Conservation (phyloP, 2,888 invertebrate genomes). For the Labia minor region DNA sequence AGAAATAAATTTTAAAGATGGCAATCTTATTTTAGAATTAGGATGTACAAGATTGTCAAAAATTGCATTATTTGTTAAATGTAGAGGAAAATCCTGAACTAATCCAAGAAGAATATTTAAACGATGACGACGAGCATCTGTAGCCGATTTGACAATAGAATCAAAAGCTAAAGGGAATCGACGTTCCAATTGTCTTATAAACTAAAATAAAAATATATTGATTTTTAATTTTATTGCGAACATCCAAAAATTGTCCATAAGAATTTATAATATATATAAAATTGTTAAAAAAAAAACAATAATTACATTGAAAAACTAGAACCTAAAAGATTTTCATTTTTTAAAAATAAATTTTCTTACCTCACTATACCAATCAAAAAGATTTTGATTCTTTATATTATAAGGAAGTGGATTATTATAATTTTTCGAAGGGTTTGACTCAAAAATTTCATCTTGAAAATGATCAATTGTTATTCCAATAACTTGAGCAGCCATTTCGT, state of each 20-base stretch:
- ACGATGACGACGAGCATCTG: not conserved
- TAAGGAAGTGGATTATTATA: not conserved
- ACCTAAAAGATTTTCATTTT: not conserved
- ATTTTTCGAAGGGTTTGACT: not conserved
- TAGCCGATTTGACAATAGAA: slow-evolving; percentile 48
- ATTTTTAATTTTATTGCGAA: too few relatives aligned
- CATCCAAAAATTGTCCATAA: too few relatives aligned
- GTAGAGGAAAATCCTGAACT: not conserved
- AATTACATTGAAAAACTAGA: not conserved
- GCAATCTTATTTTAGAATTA: slow-evolving; percentile 50
- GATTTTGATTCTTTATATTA: not conserved
- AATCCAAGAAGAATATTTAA: slow-evolving; percentile 15
- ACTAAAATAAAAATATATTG: too few relatives aligned
- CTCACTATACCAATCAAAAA: not conserved
- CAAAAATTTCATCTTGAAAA: not conserved
- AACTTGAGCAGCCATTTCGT: slow-evolving; percentile 32
- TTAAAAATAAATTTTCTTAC: not conserved
- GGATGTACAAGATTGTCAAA: slow-evolving; percentile 65
- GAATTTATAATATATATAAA: too few relatives aligned
- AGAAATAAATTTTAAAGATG: slow-evolving; percentile 54
- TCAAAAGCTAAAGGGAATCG: slow-evolving; percentile 65
- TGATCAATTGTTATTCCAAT: not conserved
- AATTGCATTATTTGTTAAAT: slow-evolving; percentile 36
- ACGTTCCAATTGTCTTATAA: slow-evolving; percentile 51
- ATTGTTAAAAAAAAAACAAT: not conserved